Percentiles rank a stretch among this genome's conserved stretches.
phyloP scores from a whole-genome alignment of 2,113 vertebrate species.

The Percina caprodes region DNA sequence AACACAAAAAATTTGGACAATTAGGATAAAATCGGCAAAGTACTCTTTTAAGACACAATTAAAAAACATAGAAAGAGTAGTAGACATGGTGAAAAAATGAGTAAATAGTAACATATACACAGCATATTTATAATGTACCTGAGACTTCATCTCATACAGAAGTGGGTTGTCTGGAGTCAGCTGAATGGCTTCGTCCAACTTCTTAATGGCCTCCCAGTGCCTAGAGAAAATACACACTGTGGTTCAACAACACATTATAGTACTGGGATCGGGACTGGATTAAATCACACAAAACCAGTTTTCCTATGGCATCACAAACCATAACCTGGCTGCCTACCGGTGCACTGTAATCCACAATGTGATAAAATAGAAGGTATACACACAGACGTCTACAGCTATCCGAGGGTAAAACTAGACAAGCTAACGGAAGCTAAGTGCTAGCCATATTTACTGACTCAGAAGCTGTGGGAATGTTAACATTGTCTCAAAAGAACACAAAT shows the following conservation, averaged over 20 bases:
- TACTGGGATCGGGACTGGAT: neutral
- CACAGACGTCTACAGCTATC: neutral
- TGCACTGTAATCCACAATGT: neutral
- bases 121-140: constrained; percentile 84
- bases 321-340: neutral
- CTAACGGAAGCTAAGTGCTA: neutral
- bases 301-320: neutral
- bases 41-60: neutral
- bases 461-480: constrained; percentile 9
- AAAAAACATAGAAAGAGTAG: neutral
- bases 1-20: too few species aligned
- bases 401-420: neutral
- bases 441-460: constrained; percentile 60
- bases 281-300: neutral
- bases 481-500: constrained; percentile 52
- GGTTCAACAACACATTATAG: constrained; percentile 1
- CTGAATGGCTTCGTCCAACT: constrained; percentile 96
- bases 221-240: constrained; percentile 77
- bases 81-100: neutral
- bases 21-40: neutral
- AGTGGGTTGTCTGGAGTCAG: constrained; percentile 92
- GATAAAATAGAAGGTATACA: neutral
- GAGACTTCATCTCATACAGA: constrained; percentile 97
- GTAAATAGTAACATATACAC: neutral
- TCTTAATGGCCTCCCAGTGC: constrained; percentile 92